Percentiles rank a stretch among this genome's conserved stretches.
Conservation (phyloP, 2,113 vertebrate genomes). For the Heterocephalus glaber region DNA sequence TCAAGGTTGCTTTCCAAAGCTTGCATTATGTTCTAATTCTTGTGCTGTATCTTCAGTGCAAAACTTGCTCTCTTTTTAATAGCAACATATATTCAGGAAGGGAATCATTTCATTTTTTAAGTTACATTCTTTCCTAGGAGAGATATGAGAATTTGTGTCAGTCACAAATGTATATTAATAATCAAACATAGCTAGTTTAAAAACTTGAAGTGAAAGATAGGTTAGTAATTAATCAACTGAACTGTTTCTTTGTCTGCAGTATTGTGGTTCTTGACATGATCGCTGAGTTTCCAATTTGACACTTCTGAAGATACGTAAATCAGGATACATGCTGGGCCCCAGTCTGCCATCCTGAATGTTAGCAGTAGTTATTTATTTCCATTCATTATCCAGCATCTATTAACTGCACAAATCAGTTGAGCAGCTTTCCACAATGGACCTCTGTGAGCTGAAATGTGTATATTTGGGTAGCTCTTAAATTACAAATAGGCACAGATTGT, state of each 20-base stretch:
- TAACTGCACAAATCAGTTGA: constrained; percentile 65
- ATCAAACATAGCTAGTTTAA: constrained; percentile 71
- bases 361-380: constrained; percentile 70
- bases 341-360: constrained; percentile 54
- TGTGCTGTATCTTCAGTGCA: not conserved
- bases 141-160: constrained; percentile 58
- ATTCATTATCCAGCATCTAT: constrained; percentile 68
- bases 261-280: constrained; percentile 64
- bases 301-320: constrained; percentile 69
- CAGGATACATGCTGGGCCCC: constrained; percentile 66
- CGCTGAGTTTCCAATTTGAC: constrained; percentile 68
- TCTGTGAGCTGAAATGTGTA: constrained; percentile 26
- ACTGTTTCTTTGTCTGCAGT: constrained; percentile 70
- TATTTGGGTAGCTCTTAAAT: constrained; percentile 68
- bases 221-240: constrained; percentile 71
- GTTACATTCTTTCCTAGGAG: constrained; percentile 55
- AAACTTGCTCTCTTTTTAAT: constrained; percentile 66
- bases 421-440: constrained; percentile 34
- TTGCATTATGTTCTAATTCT: constrained; percentile 20
- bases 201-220: constrained; percentile 67
- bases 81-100: constrained; percentile 34
- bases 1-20: constrained; percentile 51
- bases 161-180: constrained; percentile 35
- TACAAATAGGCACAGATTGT: constrained; percentile 71
- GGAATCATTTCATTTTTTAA: constrained; percentile 40